phyloP scores from a whole-genome alignment of 2,888 invertebrate species.

The Osmoderma eremita region DNA sequence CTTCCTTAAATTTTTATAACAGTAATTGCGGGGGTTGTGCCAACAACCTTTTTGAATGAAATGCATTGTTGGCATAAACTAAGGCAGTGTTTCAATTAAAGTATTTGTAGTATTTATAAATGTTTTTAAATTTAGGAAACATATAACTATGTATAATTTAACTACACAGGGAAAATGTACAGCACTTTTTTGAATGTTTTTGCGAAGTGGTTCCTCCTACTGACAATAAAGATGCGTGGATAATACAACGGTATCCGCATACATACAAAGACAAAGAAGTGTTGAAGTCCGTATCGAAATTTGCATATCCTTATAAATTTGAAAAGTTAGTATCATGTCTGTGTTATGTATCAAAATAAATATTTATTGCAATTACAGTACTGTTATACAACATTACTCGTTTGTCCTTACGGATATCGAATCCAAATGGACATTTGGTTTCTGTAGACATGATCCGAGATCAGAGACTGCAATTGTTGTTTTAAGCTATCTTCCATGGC shows the following conservation, averaged over 20 bases:
- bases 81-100: not conserved
- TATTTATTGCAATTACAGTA: conserved; percentile 68
- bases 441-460: conserved; percentile 94
- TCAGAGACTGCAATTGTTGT: conserved; percentile 86
- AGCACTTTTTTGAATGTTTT: conserved; percentile 83
- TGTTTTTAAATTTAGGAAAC: not conserved
- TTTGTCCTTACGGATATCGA: conserved; percentile 96
- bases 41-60: conserved; percentile 35
- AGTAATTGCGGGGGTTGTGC: conserved; percentile 26
- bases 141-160: conserved; percentile 15
- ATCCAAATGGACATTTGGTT: conserved; percentile 97
- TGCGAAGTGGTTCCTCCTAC: conserved; percentile 81
- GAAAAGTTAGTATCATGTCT: conserved; percentile 72
- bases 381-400: conserved; percentile 92
- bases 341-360: not conserved
- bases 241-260: conserved; percentile 87
- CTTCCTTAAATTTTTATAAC: conserved; percentile 1
- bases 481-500: conserved; percentile 94
- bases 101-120: not conserved
- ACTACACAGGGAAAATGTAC: conserved; percentile 78
- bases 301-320: conserved; percentile 88
- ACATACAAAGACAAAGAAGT: conserved; percentile 85
- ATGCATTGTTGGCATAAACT: not conserved
- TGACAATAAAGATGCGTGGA: conserved; percentile 73
- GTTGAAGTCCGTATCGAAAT: conserved; percentile 87